Conservation (phyloP, 1,140 invertebrate genomes). For the Nebria ingens region DNA sequence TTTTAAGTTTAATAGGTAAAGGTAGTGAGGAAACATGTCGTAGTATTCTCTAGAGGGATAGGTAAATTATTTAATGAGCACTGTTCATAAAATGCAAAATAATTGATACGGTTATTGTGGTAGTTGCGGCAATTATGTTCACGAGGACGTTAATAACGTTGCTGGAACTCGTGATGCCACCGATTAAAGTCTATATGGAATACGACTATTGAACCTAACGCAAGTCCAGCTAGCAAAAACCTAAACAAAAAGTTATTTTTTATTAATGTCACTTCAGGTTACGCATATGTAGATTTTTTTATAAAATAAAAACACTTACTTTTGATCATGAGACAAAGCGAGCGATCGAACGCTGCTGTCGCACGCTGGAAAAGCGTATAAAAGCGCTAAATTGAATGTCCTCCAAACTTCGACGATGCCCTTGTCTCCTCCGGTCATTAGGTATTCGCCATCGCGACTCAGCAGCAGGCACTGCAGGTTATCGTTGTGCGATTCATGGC, state of each 20-base stretch:
- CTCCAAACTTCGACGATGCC: constrained; percentile 97
- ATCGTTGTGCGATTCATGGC: constrained; percentile 86
- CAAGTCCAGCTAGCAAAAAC: constrained; percentile 90
- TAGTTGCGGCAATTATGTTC: not conserved
- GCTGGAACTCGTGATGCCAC: constrained; percentile 98
- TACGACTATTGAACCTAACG: constrained; percentile 94
- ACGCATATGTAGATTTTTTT: not conserved
- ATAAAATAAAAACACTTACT: constrained; percentile 51
- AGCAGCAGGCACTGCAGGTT: constrained; percentile 89
- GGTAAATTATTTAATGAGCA: constrained; percentile 1
- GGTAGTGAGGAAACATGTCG: not conserved
- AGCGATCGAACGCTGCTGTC: constrained; percentile 87
- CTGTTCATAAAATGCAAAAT: constrained; percentile 8
- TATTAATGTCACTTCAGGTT: not conserved
- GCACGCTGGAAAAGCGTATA: constrained; percentile 95
- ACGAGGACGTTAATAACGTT: constrained; percentile 58
- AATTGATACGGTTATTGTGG: not conserved
- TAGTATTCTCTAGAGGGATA: not conserved
- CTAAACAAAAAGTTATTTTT: constrained; percentile 42
- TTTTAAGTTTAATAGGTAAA: not conserved
- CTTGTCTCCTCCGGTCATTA: constrained; percentile 92
- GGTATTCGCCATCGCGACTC: constrained; percentile 95
- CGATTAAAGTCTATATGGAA: constrained; percentile 99
- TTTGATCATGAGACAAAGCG: constrained; percentile 93
- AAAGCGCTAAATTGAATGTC: constrained; percentile 89